Conservation (phyloP, 2,797 vertebrate species). For the Orestias chungarensis region DNA sequence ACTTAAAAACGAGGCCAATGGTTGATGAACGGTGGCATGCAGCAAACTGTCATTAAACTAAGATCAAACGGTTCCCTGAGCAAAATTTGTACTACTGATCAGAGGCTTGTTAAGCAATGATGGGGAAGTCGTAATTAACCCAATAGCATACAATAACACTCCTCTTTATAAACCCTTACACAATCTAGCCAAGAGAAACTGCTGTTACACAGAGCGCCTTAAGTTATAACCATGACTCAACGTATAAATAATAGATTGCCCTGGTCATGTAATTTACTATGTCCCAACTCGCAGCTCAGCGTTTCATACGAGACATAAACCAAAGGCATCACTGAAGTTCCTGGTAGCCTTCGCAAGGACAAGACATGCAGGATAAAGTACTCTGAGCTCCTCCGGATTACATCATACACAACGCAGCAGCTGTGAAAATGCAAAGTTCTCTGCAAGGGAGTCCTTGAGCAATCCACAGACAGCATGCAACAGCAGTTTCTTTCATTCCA, state of each 20-base stretch:
- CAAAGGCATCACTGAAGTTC: too few species aligned
- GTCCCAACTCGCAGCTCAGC: not conserved
- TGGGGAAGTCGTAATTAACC: too few species aligned
- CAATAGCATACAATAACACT: too few species aligned
- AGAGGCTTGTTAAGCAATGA: too few species aligned
- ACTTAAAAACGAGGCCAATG: conserved; percentile 47
- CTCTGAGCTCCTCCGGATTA: conserved; percentile 55
- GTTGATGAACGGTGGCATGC: conserved; percentile 44
- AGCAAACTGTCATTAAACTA: too few species aligned
- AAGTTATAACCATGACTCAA: not conserved
- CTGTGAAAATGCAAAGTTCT: conserved; percentile 70
- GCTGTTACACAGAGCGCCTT: not conserved
- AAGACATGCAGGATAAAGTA: conserved; percentile 67
- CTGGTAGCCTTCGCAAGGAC: conserved; percentile 8
- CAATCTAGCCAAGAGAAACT: too few species aligned
- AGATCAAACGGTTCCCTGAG: conserved; percentile 46
- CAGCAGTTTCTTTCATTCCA: conserved; percentile 74
- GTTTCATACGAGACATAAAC: not conserved
- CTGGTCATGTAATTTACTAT: not conserved
- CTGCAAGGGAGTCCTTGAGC: conserved; percentile 60
- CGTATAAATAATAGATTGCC: not conserved
- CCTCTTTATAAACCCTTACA: not conserved
- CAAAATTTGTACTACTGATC: conserved; percentile 17
- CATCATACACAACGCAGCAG: conserved; percentile 67
- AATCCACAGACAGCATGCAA: conserved; percentile 49